Evolutionary conservation across 2,113 vertebrate genomes (phyloP), one percentile per base, ranked within the genome.

Genomic region (Echinops telfairi): DNA sequence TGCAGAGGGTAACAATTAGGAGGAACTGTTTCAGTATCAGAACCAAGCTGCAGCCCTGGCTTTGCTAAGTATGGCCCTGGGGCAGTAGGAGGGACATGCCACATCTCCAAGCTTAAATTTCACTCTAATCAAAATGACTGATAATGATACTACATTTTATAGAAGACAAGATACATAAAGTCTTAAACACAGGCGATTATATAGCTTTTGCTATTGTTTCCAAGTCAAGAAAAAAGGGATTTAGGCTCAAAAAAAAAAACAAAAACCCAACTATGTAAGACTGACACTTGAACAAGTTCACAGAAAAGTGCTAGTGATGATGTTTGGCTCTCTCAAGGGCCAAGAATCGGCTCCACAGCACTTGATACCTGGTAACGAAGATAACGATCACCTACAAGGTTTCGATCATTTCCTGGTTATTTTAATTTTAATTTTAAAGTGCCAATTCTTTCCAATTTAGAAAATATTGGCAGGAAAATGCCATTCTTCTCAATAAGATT

Each of bases 401-500:
- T 6, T 53, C 12, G 10, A 53, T 53, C 5, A 53, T 53, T 53
- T 53, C 47, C n/a, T n/a, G n/a, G n/a, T n/a, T 53, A 53, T 53
- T 53, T 2, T 53, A 53, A 53, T 53, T 53, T 53, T 53, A 53
- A 53, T 53, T 53, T 53, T 53, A 53, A 53, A 53, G 47, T 53
- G 47, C 47, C 47, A 53, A 53, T 53, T 11, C 47, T 53, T 53
- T 11, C 47, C 47, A 78, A 85, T 75, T 76, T 43, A 83, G 22
- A 68, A 96, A 87, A 94, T 27, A 78, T 14, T 64, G 4, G 82
- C 27, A 29, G 36, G 76, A 82, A 90, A 87, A 47, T 6, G 22
- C 68, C 47, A 82, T 47, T 31, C 29, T 83, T 82, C 29, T 91
- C 38, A n/a, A 4, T 80, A 38, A 86, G 58, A 84, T 31, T 79